Base-by-base conservation (phyloP, 2,113 vertebrate genomes). In the Oxyura jamaicensis region DNA sequence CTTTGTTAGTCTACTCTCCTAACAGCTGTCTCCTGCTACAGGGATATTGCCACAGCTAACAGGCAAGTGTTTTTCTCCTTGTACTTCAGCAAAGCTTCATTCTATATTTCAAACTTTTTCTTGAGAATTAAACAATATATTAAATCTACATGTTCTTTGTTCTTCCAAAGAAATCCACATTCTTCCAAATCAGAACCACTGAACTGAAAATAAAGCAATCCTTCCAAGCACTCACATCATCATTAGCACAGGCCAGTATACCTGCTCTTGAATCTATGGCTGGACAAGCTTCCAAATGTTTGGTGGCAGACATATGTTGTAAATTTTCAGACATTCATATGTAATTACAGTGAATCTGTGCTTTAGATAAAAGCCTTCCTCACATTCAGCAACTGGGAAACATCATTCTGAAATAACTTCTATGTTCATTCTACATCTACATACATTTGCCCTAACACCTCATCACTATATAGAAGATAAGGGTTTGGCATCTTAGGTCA, bases 1-100 rank as follows among this genome's bases (percentile, higher is more conserved):
- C 82, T 94, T 94, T 88, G 80, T 73, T 66, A 94, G 91, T 77
- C 93, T 88, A 56, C 86, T 91, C 71, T 68, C 79, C 60, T 68
- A 72, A 55, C 83, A 92, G 84, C 89, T 91, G 91, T 81, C 85
- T 91, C 77, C 91, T 46, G 21, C 92, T 88, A 94, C 76, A 91
- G 66, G 65, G 93, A 91, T 41, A 46, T 42, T 96, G 91, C 89
- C 93, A 95, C 96, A 92, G 90, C 88, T 88, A 93, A 93, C 10
- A 94, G 73, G 25, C 78, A 83, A 94, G 95, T 92, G 78, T 88
- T 85, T 97, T 84, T 65, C 28, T 75, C 53, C 79, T 86, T 20
- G 0, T 59, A 63, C 76, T 58, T 88, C 94, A 65, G 77, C 66
- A 91, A 74, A 90, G 93, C 44, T 74, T 82, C 69, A 66, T 77